Evolutionary conservation across 2,797 vertebrate species (phyloP), one percentile per base, ranked within the genome.

Genomic region (Platalea minor): DNA sequence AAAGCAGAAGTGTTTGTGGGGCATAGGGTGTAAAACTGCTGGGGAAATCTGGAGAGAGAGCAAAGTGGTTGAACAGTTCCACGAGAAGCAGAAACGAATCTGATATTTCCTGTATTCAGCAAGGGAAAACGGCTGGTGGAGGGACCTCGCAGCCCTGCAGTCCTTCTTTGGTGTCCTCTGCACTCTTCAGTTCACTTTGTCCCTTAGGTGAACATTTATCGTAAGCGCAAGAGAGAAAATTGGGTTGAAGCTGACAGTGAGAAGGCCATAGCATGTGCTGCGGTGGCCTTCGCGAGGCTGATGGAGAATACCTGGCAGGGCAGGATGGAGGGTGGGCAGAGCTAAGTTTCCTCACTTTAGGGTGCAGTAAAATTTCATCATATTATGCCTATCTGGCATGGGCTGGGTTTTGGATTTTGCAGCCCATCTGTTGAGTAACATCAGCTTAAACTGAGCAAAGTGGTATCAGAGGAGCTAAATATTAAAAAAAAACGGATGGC

Each of bases 1-100:
- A 82, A 92, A 95, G 93, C 93, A 95, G 96, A 96, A 96, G 94
- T 92, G 61, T 80, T 79, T 83, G 61, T 19, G 41, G 29, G 50
- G n/a, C 64, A 48, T 3, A 43, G 80, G 21, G 61, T 75, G 15
- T 17, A 93, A 93, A 94, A 60, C 51, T 1, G 17, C 82, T 91
- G 91, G 60, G 81, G 87, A 88, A 94, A 82, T 85, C 75, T 84
- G 3, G 90, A 74, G 41, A 77, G 29, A 54, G 26, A 83, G 67
- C 43, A 76, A 90, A 90, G 83, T 1, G 8, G 82, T 65, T 5
- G 23, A 86, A 74, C 72, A 86, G 83, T 24, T 85, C 86, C 78
- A 65, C 48, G 72, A 95, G 81, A 97, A 94, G 96, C 93, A 96
- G 96, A 97, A 97, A 88, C 87, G 96, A 96, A 96, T 94, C 93